Base-by-base conservation (phyloP, 2,888 invertebrate genomes). In the Thereva nobilitata region DNA sequence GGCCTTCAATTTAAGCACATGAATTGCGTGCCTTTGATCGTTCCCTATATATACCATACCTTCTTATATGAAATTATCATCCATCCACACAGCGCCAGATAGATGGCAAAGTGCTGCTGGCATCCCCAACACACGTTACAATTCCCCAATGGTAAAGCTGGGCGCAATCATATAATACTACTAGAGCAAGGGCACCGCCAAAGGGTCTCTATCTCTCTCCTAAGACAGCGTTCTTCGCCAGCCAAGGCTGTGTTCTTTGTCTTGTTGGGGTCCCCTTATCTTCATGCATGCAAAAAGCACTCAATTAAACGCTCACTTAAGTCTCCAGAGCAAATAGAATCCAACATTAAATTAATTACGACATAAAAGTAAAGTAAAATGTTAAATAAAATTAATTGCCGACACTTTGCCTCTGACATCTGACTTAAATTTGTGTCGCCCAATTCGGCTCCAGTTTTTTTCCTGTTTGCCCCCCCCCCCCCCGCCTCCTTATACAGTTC, bases 341-440 rank as follows among this genome's bases (percentile, higher is more conserved):
- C 53, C 23, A 64, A 56, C 64, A 57, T 67, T 67, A 67, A 67
- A 64, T 67, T 63, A 67, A 67, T 67, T 64, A 67, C 64, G 57
- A 37, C 67, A 67, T 67, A 57, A 67, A 67, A 64, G 67, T 64
- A 67, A 67, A 64, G 67, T 64, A 57, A 64, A 67, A 64, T 52
- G 64, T 34, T 64, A 68, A 59, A 68, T 65, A 68, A 68, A 68
- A 68, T 68, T 68, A 68, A 68, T 68, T 68, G 52, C 67, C 59
- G 68, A 57, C 53, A 59, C 54, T 68, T 59, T 12, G 23, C 10
- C 12, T 8, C 47, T 38, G 57, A 59, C 47, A 9, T 38, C 57
- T 23, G 47, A 59, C 8, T 47, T 47, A 59, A 59, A 59, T 38
- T 38, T 38, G 12, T 59, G 34, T 59, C 12, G 57, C 37, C 12